Evolutionary conservation across 1,140 invertebrate species (phyloP).

Genomic region (Calephelis nemesis): DNA sequence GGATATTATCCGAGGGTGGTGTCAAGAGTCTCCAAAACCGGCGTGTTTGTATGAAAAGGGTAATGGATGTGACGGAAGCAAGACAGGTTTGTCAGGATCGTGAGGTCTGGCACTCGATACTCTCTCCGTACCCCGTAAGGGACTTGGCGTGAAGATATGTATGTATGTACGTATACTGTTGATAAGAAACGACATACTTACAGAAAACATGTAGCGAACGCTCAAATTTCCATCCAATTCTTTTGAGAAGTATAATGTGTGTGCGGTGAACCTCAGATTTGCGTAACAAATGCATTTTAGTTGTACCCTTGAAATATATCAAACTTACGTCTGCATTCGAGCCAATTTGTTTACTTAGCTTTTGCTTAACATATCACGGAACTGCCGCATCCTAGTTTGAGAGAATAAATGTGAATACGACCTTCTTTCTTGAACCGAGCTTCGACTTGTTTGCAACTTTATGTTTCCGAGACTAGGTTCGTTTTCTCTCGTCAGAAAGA

Average conservation of each 20-base stretch:
- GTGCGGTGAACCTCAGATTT: neutral
- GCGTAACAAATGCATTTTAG: conserved; percentile 28
- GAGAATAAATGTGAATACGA: conserved; percentile 67
- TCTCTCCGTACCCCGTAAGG: too few species aligned
- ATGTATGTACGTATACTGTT: too few species aligned
- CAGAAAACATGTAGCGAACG: neutral
- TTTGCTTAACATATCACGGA: conserved; percentile 73
- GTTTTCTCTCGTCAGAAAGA: conserved; percentile 23
- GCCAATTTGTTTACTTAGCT: conserved; percentile 70
- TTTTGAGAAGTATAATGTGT: neutral
- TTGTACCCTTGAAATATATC: conserved; percentile 37
- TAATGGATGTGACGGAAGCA: too few species aligned
- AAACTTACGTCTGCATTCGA: conserved; percentile 39
- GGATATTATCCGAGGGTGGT: too few species aligned
- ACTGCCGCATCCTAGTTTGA: conserved; percentile 57
- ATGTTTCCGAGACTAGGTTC: neutral
- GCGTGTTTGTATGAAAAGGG: too few species aligned
- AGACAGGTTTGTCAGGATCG: too few species aligned
- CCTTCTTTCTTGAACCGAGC: conserved; percentile 40
- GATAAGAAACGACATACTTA: too few species aligned
- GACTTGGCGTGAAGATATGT: too few species aligned
- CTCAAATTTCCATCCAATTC: neutral
- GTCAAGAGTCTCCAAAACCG: too few species aligned
- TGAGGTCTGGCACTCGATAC: too few species aligned
- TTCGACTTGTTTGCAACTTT: conserved; percentile 14